Base-by-base conservation (phyloP, 1,140 invertebrate species). In the Luehdorfia chinensis region DNA sequence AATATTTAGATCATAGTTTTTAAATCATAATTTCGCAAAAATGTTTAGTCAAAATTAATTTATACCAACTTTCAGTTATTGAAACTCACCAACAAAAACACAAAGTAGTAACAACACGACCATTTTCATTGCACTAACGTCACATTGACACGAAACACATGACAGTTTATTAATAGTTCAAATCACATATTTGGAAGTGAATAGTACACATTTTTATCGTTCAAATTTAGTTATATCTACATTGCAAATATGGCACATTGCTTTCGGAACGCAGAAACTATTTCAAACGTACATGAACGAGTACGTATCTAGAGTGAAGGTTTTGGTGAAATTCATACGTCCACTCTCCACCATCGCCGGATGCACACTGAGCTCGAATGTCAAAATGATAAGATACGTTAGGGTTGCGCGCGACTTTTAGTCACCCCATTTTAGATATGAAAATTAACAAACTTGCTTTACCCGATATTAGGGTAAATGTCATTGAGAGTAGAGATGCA, bases 81-180 rank as follows among this genome's bases (percentile, higher is more conserved):
- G n/a, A 18, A 31, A 39, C 50, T 52, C 50, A 52, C 50, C 50
- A 32, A 52, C 37, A 46, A 46, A 46, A 16, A 36, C 23, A 27
- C 27, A 33, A 32, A 52, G 33, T 30, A 52, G 12, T 1, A 52
- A 5, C 18, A 52, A 25, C 14, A 52, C 23, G 7, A 36, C 27
- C 50, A 52, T 52, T 52, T 52, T 52, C 30, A 39, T 28, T 31
- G n/a, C 34, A 46, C 18, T 11, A 21, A 37, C 11, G 9, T 21
- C 34, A 37, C 50, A 46, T 21, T 46, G 11, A 12, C 23, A n/a
- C n/a, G n/a, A n/a, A n/a, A n/a, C 37, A 12, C 9, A 46, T 27
- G 39, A 27, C 41, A 36, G n/a, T n/a, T n/a, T n/a, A n/a, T n/a
- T n/a, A 41, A 45, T 18, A 21, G 12, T 44, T 9, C 21, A 44